Base-by-base conservation (phyloP, 2,888 invertebrate species). In the Ypsolopha scabrella region DNA sequence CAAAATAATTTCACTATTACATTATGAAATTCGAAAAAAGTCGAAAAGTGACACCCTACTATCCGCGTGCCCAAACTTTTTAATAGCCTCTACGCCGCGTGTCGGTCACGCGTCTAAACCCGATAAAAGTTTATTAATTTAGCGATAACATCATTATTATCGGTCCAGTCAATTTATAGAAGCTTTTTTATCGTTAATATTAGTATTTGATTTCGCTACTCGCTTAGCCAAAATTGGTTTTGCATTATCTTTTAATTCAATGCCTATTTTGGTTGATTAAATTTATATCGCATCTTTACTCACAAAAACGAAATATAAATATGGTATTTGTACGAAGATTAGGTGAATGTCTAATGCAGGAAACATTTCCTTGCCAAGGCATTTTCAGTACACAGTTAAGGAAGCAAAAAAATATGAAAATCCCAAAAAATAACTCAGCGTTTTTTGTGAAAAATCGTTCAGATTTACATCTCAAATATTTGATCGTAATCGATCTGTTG, bases 51-150 rank as follows among this genome's bases (percentile, higher is more conserved):
- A n/a, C n/a, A n/a, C n/a, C n/a, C n/a, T n/a, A n/a, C n/a, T n/a
- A n/a, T 24, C 24, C 24, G 24, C n/a, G n/a, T n/a, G 24, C 2
- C 24, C 24, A 3, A 24, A 24, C 2, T 24, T 24, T 2, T 24
- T 24, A 24, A 24, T 24, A 3, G 24, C 4, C 24, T 24, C 24
- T 24, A n/a, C n/a, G 24, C 24, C 43, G 24, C 43, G 43, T 43
- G 43, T 14, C 43, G 7, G 43, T 13, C 43, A 13, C 13, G 9
- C 13, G 43, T 6, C 43, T 9, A 14, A 4, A 7, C 8, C 39
- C 39, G 48, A 49, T 49, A 49, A 41, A 33, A 33, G 7, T 41
- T n/a, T 49, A 49, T 49, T 49, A 49, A 49, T 49, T 38, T 49
- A 14, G n/a, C 38, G 48, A 49, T 49, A 49, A 41, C 39, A 38